Evolutionary conservation across 2,797 vertebrate genomes (phyloP), one percentile per base, ranked within the genome.

Genomic region (Todus mexicanus): DNA sequence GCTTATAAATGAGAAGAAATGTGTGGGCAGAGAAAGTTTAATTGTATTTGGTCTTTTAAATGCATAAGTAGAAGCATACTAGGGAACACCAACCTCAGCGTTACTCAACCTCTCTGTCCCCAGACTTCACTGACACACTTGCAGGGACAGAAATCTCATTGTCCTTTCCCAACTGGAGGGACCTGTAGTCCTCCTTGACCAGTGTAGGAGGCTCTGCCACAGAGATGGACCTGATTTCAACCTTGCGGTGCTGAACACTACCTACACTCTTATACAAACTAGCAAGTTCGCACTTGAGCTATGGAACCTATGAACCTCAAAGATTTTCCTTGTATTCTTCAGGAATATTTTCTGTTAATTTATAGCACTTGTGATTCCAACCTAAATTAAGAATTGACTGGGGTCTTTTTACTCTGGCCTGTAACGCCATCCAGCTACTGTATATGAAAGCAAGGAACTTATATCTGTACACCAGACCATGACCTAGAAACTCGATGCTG

Each of bases 31-130:
- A 50, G 27, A 4, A 20, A 15, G 13, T n/a, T 87, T 84, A 61
- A 72, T 38, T 83, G 13, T 12, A 51, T 50, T 43, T 80, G 16
- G 38, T 25, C 37, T 77, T 84, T 82, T 50, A 72, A 74, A 61
- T 0, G 2, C 1, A 0, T 17, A 27, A 63, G 17, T 26, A 60
- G 29, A 1, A 13, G 10, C 1, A 0, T 0, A 40, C 10, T 21
- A 47, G 59, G 38, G 45, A 45, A 29, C 11, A 13, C 4, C 16
- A 10, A 1, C 2, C 18, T 35, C 56, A 23, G 31, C 29, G n/a
- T 54, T 50, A 29, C 48, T 29, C n/a, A 16, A 17, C 2, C 10
- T 3, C 48, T 69, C 31, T 56, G 43, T 29, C 68, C 42, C 47
- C 45, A 63, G 3, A 60, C 35, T 5, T 38, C 1, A 45, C 0